A percentile compares a stretch with the other conserved stretches of the same genome.
Conservation (phyloP, 2,113 vertebrate species). For the Indicator indicator region DNA sequence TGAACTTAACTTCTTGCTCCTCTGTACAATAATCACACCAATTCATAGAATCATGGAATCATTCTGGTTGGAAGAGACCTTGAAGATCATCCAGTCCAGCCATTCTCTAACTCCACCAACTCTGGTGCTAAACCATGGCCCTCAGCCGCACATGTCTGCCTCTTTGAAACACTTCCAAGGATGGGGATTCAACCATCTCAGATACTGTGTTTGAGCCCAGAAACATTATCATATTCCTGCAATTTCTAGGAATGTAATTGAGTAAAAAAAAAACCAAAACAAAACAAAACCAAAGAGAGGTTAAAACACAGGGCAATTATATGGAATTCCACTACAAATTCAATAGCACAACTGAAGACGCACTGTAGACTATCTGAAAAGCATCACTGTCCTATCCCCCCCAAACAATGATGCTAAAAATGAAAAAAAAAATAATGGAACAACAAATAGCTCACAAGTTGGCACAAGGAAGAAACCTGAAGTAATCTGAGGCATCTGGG, state of each 20-base stretch:
- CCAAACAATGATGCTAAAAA: not conserved
- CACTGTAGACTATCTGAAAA: not conserved
- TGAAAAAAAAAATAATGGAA: not conserved
- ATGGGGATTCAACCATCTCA: not conserved
- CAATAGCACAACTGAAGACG: not conserved
- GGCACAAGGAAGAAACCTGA: not conserved
- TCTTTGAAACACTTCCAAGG: too few species aligned
- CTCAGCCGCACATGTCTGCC: too few species aligned
- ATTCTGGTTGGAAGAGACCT: too few species aligned
- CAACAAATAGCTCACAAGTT: not conserved
- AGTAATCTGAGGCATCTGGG: not conserved
- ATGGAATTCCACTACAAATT: not conserved
- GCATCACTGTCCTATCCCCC: not conserved
- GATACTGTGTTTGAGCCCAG: constrained; percentile 11
- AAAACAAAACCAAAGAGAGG: too few species aligned
- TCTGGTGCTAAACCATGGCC: too few species aligned
- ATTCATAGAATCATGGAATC: too few species aligned
- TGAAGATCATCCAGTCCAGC: too few species aligned
- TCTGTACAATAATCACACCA: not conserved
- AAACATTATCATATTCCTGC: not conserved
- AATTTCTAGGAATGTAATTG: not conserved
- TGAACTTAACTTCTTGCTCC: not conserved
- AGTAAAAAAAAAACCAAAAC: not conserved
- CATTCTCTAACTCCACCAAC: too few species aligned
- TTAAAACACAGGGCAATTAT: not conserved